These are phyloP conservation scores for Pecten maximus DNA, from an alignment of 2,888 invertebrate species.

Conservation along the genomic window DNA sequence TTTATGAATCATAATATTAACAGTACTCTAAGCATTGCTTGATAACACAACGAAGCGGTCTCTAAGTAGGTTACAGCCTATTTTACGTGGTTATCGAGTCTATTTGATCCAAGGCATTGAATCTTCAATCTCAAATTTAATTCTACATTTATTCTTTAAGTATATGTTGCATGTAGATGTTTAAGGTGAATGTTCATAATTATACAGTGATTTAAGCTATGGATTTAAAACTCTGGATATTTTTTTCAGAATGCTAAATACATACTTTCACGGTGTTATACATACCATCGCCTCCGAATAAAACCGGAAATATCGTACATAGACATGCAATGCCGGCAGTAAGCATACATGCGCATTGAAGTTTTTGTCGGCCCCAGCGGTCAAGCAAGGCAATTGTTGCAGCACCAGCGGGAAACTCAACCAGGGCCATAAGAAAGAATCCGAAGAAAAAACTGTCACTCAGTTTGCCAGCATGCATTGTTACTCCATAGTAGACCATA, in stretches of 20 bases:
- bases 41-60: no score
- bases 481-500: constrained; percentile 90
- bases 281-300: constrained; percentile 63
- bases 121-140: background rate
- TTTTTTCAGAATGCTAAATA: no score
- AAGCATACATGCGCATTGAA: constrained; percentile 86
- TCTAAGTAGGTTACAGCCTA: no score
- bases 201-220: no score
- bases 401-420: constrained; percentile 89
- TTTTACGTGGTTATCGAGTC: no score
- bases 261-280: background rate
- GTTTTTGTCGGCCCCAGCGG: constrained; percentile 88
- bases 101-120: no score
- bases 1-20: no score
- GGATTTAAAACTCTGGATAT: no score
- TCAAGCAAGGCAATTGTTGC: constrained; percentile 86
- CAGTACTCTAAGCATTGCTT: no score
- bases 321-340: constrained; percentile 62
- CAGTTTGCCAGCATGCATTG: constrained; percentile 89
- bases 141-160: no score
- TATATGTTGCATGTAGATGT: no score
- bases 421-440: constrained; percentile 89
- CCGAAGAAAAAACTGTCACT: constrained; percentile 89
- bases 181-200: no score
- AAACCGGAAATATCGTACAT: constrained; percentile 61